Evolutionary conservation across 2,888 invertebrate species (phyloP), one percentile per base, ranked within the genome.

Genomic region (Noctua janthe): DNA sequence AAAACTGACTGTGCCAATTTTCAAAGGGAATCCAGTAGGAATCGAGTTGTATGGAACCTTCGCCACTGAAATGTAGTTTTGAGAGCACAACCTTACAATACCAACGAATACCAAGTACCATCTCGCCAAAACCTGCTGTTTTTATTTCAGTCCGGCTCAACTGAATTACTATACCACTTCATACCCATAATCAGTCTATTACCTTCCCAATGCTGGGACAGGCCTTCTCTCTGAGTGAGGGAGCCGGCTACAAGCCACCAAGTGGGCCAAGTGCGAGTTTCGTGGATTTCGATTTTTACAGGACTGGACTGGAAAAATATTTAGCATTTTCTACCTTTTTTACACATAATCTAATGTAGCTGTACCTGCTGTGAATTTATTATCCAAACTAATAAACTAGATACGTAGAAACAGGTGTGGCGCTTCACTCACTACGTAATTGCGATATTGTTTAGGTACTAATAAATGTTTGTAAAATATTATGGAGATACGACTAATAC

Each of bases 391-490:
- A 78, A 59, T 20, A 69, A 59, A 59, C n/a, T 11, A 35, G 20
- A 15, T 70, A 70, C 79, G 43, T 47, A n/a, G n/a, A 35, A 74
- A 59, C 80, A 80, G 80, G 80, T 81, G 81, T 29, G 51, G 35
- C n/a, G 23, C 8, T 81, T 81, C 74, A 74, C 47, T 54, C 47
- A 54, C 47, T 49, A 70, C n/a, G 54, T 59, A 29, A 74, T 74
- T 54, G n/a, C 23, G 47, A 74, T 64, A 81, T 74, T 81, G 62
- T 74, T 70, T 47, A 81, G 15, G 10, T 64, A 35, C 3, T 35
- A 49, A 49, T 35, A 67, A 7, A 64, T 23, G n/a, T 11, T 43
- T 43, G 39, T 59, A 20, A 80, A 67, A 62, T 20, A 81, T 62
- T 54, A 15, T 59, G 49, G 39, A 29, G 11, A 59, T 35, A n/a